Evolutionary conservation across 2,888 invertebrate genomes (phyloP).

Genomic region (Ecdyonurus torrentis): DNA sequence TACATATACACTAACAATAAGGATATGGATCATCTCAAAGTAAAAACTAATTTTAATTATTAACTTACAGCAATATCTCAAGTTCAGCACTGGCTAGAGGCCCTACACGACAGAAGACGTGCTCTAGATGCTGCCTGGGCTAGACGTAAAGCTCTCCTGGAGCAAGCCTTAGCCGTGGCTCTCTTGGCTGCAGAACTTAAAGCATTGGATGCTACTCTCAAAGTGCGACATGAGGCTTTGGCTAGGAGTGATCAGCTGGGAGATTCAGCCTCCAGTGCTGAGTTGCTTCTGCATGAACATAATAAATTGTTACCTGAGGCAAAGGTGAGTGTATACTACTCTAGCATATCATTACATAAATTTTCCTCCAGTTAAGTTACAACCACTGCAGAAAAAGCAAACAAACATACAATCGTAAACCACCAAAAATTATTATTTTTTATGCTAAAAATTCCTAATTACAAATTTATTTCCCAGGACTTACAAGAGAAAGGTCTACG

Average conservation of each 20-base stretch:
- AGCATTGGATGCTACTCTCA: slow-evolving; percentile 40
- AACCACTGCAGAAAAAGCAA: too few relatives aligned
- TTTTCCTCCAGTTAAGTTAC: neutral
- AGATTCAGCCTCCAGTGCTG: slow-evolving; percentile 52
- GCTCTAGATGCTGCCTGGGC: slow-evolving; percentile 50
- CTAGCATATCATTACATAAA: too few relatives aligned
- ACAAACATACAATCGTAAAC: neutral
- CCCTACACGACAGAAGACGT: slow-evolving; percentile 55
- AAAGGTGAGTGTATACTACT: slow-evolving; percentile 29
- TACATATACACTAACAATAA: too few relatives aligned
- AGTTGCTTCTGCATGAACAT: slow-evolving; percentile 48
- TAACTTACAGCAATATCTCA: slow-evolving; percentile 42
- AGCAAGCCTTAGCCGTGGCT: slow-evolving; percentile 59
- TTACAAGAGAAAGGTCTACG: slow-evolving; percentile 58
- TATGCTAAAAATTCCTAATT: neutral
- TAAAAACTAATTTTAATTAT: too few relatives aligned
- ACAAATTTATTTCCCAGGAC: slow-evolving; percentile 25
- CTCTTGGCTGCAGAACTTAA: slow-evolving; percentile 53
- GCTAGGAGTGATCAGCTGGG: slow-evolving; percentile 43
- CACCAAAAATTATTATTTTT: neutral
- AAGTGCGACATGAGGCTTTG: slow-evolving; percentile 35
- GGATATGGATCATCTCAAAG: too few relatives aligned
- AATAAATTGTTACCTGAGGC: slow-evolving; percentile 51
- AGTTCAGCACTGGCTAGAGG: slow-evolving; percentile 58
- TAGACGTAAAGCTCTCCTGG: slow-evolving; percentile 52